Conservation (phyloP, 2,113 vertebrate species). For the Sebastes schlegelii region DNA sequence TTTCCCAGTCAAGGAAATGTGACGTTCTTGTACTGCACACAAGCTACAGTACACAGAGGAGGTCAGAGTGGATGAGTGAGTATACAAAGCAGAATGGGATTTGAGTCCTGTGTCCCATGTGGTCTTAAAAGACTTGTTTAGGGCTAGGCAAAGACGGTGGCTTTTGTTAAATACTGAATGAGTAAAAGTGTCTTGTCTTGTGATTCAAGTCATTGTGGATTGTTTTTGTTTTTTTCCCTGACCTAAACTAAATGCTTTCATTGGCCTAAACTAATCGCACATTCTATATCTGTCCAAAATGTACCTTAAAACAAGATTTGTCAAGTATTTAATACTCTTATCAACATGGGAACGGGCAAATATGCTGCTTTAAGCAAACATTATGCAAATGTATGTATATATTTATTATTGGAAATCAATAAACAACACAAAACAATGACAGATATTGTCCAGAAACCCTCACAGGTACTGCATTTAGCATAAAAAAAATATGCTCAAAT, state of each 20-base stretch:
- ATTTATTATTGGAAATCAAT: no score
- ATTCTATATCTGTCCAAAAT: no score
- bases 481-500: no score
- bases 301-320: no score
- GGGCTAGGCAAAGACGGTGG: not conserved
- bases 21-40: not conserved
- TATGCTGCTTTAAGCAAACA: no score
- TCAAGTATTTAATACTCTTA: no score
- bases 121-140: not conserved
- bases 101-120: not conserved
- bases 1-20: not conserved
- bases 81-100: not conserved
- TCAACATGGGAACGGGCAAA: no score
- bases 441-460: no score
- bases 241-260: not conserved
- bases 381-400: no score
- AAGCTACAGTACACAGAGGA: not conserved
- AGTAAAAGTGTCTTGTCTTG: not conserved
- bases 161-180: not conserved
- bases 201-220: not conserved
- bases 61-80: not conserved
- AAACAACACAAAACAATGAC: no score
- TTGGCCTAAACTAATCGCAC: not conserved
- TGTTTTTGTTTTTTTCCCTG: not conserved
- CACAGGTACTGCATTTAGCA: no score